Conservation (phyloP, 2,797 vertebrate genomes). For the Halcyon badia region DNA sequence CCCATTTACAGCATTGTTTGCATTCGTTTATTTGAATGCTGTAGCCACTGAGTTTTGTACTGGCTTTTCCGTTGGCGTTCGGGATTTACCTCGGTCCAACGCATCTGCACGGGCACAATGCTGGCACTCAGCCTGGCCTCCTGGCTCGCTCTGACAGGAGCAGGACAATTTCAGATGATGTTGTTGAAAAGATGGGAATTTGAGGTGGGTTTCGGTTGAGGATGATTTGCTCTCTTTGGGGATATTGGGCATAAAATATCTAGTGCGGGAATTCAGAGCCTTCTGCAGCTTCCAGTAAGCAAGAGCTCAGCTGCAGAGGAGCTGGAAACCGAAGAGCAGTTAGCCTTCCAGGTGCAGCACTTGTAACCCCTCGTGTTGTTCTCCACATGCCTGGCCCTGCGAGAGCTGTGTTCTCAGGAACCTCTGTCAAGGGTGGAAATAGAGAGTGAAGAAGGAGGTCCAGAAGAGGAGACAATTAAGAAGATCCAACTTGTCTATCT, state of each 20-base stretch:
- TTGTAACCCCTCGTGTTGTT: background rate
- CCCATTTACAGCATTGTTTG: background rate
- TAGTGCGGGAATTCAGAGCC: background rate
- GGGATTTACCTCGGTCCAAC: background rate
- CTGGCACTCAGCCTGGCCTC: fast-evolving
- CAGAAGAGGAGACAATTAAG: background rate
- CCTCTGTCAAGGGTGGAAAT: fast-evolving
- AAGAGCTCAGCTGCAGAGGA: background rate
- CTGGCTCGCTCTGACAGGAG: fast-evolving
- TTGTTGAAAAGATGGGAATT: background rate
- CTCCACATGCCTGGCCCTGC: background rate
- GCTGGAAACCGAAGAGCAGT: fast-evolving
- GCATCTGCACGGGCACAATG: fast-evolving
- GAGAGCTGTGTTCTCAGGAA: background rate
- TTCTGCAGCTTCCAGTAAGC: background rate
- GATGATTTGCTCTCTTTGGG: background rate
- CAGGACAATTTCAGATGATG: background rate
- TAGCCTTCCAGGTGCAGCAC: background rate
- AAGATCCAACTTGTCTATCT: background rate
- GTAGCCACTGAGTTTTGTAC: background rate
- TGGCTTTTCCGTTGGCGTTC: background rate
- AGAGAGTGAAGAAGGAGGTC: background rate
- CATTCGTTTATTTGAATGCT: background rate
- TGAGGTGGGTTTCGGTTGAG: background rate
- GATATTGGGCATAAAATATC: background rate